Base-by-base conservation (phyloP, 2,888 invertebrate species). In the Oscheius sp. region DNA sequence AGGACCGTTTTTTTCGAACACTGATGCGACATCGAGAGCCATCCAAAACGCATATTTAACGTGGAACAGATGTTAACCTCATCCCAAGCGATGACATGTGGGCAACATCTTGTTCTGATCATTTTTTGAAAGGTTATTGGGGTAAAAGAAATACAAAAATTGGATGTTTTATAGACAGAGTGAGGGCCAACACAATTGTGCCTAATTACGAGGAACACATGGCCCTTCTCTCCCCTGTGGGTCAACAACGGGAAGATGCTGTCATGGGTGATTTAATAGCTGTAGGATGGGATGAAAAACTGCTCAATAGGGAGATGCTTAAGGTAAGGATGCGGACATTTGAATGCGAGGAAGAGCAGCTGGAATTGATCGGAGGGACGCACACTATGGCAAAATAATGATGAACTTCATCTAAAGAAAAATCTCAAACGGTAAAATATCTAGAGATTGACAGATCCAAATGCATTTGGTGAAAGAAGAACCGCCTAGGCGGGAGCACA, bases 301-400 rank as follows among this genome's bases (percentile, higher is more conserved):
- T 27, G 27, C 27, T 27, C 27, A 29, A n/a, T 29, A 59, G 59
- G 27, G 35, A 41, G 56, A 45, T 7, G 61, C 61, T 43, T 46
- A 64, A 52, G 64, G 52, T 64, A 46, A 29, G 45, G 64, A 45
- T 25, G 64, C 23, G 46, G 23, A 25, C 25, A 64, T 49, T 64
- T 52, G 27, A 64, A 64, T 64, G 63, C 29, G 18, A 70, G 46
- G 69, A 70, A 13, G 69, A 59, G 69, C 58, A 59, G 69, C 59
- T 70, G 69, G 69, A 70, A 70, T 59, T 59, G 58, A 59, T 70
- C 46, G 69, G 18, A 29, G 55, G 27, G 59, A 23, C n/a, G 41
- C 53, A 16, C 58, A 58, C 58, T 23, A 58, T 58, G 58, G 29
- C 18, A 25, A 61, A 61, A 55, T 55, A 55, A 55, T 55, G 55